Evolutionary conservation across 2,797 vertebrate genomes (phyloP).

Genomic region (Diglossa cyanea): DNA sequence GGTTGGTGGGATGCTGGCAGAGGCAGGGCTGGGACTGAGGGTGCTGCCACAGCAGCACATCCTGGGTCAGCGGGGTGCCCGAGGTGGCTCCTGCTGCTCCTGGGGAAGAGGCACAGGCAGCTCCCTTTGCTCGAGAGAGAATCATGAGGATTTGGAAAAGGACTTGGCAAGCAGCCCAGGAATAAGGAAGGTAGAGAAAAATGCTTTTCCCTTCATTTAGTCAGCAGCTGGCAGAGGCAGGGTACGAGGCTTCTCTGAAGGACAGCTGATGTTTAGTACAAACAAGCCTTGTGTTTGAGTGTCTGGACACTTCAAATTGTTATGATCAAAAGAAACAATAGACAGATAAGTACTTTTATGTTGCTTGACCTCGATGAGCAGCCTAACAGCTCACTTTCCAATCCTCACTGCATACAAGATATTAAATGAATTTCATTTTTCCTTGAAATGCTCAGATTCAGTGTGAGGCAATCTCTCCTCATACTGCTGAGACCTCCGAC

Average conservation of each 20-base stretch:
- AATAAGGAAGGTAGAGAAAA: neutral
- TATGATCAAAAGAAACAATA: conserved; percentile 2
- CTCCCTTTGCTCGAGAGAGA: fast-evolving
- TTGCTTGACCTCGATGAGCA: neutral
- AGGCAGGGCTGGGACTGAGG: neutral
- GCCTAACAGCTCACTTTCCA: neutral
- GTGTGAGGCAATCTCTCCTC: neutral
- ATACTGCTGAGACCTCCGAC: neutral
- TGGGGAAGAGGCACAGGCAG: neutral
- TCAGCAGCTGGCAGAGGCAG: neutral
- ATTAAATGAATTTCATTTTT: neutral
- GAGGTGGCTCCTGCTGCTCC: neutral
- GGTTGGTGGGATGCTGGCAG: neutral
- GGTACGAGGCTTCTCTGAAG: neutral
- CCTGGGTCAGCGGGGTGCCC: neutral
- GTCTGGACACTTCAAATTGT: neutral
- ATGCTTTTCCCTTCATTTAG: neutral
- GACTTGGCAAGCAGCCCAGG: neutral
- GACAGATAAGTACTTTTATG: neutral
- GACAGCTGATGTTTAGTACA: neutral
- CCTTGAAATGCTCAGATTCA: neutral
- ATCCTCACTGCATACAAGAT: neutral
- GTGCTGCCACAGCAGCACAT: fast-evolving
- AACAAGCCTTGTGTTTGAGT: neutral
- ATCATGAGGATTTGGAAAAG: neutral